Evolutionary conservation across 1,140 invertebrate genomes (phyloP).

Genomic region (Ganaspis sp.): DNA sequence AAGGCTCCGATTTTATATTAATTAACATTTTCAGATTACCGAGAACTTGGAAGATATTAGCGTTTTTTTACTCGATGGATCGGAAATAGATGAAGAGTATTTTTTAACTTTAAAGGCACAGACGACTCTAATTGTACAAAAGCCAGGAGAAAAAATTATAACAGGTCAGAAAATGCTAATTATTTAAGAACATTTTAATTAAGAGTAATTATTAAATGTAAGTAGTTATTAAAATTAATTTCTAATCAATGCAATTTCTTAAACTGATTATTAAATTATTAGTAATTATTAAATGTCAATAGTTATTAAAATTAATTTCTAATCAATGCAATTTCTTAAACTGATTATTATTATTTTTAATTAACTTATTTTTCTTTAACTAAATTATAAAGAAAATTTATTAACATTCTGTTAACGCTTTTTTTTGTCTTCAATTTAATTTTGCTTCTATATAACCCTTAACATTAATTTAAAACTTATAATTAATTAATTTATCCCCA

Average conservation of each 20-base stretch:
- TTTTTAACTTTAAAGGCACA: constrained; percentile 83
- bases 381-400: no score
- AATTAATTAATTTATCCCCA: no score
- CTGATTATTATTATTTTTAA: constrained; percentile 6
- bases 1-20: no score
- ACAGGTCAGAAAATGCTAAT: constrained; percentile 76
- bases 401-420: no score
- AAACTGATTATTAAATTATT: not conserved
- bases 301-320: not conserved
- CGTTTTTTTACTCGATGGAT: constrained; percentile 81
- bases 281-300: not conserved
- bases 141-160: constrained; percentile 79
- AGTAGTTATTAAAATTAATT: not conserved
- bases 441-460: no score
- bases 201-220: not conserved
- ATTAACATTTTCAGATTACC: constrained; percentile 56
- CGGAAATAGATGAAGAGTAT: constrained; percentile 85
- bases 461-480: no score
- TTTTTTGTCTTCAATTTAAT: no score
- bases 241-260: no score
- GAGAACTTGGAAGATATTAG: constrained; percentile 68
- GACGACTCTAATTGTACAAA: constrained; percentile 82
- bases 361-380: no score
- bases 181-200: constrained; percentile 23
- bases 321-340: no score